Evolutionary conservation across 2,113 vertebrate genomes (phyloP).

Genomic region (Bostrychus sinensis): DNA sequence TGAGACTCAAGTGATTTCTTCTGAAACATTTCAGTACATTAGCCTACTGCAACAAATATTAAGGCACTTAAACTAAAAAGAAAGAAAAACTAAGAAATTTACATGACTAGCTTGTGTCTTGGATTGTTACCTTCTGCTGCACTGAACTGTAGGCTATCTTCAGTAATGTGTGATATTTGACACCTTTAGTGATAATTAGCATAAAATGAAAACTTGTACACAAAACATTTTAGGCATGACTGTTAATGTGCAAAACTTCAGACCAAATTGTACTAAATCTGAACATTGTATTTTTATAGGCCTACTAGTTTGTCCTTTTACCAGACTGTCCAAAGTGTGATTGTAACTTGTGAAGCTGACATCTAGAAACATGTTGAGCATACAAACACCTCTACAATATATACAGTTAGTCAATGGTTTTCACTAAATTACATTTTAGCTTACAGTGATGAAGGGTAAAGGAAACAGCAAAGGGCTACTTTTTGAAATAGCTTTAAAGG

Average conservation of each 20-base stretch:
- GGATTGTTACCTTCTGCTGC: constrained; percentile 1
- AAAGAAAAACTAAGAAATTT: constrained; percentile 15
- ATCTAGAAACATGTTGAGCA: constrained; percentile 53
- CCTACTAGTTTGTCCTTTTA: not conserved
- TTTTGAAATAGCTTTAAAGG: constrained; percentile 61
- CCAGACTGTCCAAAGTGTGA: not conserved
- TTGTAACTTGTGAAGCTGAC: constrained; percentile 53
- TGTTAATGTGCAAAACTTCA: not conserved
- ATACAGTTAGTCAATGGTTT: constrained; percentile 46
- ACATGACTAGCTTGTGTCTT: constrained; percentile 1
- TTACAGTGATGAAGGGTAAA: constrained; percentile 45
- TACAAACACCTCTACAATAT: constrained; percentile 49
- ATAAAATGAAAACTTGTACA: not conserved
- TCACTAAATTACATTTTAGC: constrained; percentile 54
- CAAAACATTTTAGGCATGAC: not conserved
- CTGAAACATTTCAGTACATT: constrained; percentile 55
- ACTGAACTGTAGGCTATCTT: not conserved
- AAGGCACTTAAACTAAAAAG: constrained; percentile 77
- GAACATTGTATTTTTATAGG: not conserved
- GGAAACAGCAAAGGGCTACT: constrained; percentile 58
- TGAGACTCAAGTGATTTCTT: constrained; percentile 44
- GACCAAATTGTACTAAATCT: no score
- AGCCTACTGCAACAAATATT: constrained; percentile 71
- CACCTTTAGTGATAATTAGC: not conserved
- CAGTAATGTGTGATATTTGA: not conserved